These are phyloP conservation scores for Actinostola sp. DNA, from an alignment of 92 coral and sea anemone genomes.

Conservation along the genomic window DNA sequence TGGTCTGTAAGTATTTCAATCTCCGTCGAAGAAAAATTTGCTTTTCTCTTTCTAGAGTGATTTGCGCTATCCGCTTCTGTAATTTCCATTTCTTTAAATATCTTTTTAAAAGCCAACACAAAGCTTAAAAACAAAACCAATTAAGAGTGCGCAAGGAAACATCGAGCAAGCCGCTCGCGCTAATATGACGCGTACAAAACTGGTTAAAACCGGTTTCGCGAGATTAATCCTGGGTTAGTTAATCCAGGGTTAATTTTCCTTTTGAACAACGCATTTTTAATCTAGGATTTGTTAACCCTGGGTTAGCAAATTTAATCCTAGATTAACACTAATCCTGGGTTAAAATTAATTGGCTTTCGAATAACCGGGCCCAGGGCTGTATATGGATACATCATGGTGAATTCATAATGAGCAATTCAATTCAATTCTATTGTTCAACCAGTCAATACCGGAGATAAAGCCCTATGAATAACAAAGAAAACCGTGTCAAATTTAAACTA, in stretches of 20 bases:
- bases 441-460: no score
- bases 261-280: not conserved
- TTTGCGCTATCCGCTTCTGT: not conserved
- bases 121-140: not conserved
- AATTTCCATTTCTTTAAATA: not conserved
- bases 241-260: not conserved
- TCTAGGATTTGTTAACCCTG: not conserved
- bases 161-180: not conserved
- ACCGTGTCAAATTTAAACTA: no score
- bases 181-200: not conserved
- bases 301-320: not conserved
- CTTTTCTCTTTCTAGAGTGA: slow-evolving; percentile 46
- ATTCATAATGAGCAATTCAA: no score
- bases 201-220: not conserved
- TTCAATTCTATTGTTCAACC: no score
- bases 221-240: not conserved
- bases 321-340: not conserved
- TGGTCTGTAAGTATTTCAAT: slow-evolving; percentile 32
- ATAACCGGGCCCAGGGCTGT: no score
- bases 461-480: no score
- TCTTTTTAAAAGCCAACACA: not conserved
- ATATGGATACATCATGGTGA: no score
- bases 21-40: slow-evolving; percentile 31
- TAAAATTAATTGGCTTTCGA: no score
- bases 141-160: not conserved